Conservation (phyloP, 2,113 vertebrate genomes). For the Mobula hypostoma region DNA sequence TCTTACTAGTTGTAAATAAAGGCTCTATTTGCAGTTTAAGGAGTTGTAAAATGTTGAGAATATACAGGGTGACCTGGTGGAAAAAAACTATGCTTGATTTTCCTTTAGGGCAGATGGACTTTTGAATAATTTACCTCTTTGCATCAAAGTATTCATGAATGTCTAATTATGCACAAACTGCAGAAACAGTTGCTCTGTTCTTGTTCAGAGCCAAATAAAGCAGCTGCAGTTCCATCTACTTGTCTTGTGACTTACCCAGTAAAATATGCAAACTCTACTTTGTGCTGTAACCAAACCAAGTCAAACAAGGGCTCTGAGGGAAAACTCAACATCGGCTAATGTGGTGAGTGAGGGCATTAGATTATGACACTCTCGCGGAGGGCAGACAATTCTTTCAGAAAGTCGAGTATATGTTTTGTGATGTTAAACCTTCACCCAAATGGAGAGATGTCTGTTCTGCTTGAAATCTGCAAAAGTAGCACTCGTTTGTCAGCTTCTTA, state of each 20-base stretch:
- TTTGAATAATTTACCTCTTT: not conserved
- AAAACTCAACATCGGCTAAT: not conserved
- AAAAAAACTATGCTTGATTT: not conserved
- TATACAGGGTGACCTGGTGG: not conserved
- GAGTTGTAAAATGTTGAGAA: not conserved
- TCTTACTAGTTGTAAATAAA: not conserved
- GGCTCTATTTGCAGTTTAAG: not conserved
- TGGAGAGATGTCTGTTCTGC: not conserved
- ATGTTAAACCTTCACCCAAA: too few relatives aligned
- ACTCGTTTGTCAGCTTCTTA: not conserved
- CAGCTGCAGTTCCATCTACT: not conserved
- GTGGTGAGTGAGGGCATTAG: not conserved
- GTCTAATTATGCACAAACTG: not conserved
- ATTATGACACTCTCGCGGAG: not conserved
- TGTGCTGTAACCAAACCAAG: not conserved
- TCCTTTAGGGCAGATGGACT: not conserved
- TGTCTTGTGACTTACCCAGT: not conserved
- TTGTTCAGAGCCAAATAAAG: not conserved
- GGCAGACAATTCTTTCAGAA: too few relatives aligned
- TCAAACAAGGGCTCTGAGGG: not conserved
- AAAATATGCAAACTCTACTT: not conserved
- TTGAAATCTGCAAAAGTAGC: not conserved
- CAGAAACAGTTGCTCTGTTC: not conserved
- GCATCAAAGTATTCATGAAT: not conserved
- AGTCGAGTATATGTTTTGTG: too few relatives aligned